Conservation (phyloP, 92 coral and sea anemone genomes). For the Umimayanthus chanpuru region DNA sequence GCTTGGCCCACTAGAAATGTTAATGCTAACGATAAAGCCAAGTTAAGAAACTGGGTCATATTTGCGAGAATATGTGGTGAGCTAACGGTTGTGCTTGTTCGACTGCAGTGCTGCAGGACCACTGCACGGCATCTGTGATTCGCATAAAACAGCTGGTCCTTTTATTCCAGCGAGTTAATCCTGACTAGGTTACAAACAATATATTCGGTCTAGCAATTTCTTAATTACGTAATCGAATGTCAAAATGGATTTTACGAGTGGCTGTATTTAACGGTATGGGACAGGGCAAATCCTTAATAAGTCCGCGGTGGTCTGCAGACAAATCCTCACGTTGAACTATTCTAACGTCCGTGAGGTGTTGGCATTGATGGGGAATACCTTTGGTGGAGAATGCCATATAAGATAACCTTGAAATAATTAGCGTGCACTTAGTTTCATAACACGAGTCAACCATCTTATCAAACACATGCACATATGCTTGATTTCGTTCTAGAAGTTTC, state of each 20-base stretch:
- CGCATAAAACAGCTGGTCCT: not conserved
- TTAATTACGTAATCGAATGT: not conserved
- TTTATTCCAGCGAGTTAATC: not conserved
- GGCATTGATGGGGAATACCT: not conserved
- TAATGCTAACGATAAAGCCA: not conserved
- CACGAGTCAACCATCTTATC: not conserved
- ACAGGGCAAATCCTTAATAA: not conserved
- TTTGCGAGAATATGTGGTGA: not conserved
- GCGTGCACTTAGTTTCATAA: not conserved
- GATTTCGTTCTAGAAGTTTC: constrained; percentile 7
- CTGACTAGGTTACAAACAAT: not conserved
- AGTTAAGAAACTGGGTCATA: not conserved
- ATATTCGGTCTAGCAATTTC: constrained; percentile 7
- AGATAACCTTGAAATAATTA: not conserved
- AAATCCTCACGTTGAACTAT: not conserved
- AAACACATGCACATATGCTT: not conserved
- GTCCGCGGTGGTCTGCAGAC: not conserved
- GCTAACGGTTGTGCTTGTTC: not conserved
- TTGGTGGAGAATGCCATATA: too few species aligned
- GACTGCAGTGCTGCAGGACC: not conserved
- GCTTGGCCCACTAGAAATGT: not conserved
- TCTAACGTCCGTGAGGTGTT: not conserved
- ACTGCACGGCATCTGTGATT: not conserved
- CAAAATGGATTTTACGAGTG: not conserved
- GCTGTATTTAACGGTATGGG: not conserved